Conservation (phyloP, 2,113 vertebrate genomes). For the Silurus glanis region DNA sequence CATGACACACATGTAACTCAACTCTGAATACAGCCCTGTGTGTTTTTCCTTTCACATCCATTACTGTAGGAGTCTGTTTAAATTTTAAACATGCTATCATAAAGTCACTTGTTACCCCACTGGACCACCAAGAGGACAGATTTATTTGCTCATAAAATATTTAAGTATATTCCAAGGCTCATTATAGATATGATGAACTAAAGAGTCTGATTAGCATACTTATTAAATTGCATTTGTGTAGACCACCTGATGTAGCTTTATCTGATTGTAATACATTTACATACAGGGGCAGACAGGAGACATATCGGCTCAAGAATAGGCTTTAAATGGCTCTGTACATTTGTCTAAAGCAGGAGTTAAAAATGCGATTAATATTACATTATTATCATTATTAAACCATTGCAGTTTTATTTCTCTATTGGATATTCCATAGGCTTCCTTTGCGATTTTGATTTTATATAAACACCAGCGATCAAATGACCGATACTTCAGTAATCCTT, state of each 20-base stretch:
- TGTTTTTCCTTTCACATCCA: neutral
- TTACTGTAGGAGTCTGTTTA: conserved; percentile 16
- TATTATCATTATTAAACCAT: neutral
- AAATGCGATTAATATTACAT: neutral
- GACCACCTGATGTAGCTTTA: conserved; percentile 29
- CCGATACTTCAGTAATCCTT: too few species aligned
- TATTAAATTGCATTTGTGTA: conserved; percentile 52
- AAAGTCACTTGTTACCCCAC: conserved; percentile 8
- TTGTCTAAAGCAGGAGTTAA: neutral
- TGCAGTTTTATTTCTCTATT: neutral
- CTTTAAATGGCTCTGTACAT: neutral
- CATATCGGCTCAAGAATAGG: neutral
- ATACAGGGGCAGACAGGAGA: neutral
- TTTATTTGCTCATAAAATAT: conserved; percentile 55
- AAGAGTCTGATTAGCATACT: conserved; percentile 54
- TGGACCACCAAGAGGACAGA: conserved; percentile 33
- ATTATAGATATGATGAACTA: conserved; percentile 36
- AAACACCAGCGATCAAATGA: too few species aligned
- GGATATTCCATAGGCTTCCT: neutral
- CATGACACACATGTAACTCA: neutral
- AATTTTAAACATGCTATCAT: conserved; percentile 23
- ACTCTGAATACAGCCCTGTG: neutral
- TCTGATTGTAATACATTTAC: neutral
- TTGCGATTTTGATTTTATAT: neutral
- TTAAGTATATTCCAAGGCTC: conserved; percentile 42